Conservation (phyloP, 2,888 invertebrate genomes). For the Biston stratarius region DNA sequence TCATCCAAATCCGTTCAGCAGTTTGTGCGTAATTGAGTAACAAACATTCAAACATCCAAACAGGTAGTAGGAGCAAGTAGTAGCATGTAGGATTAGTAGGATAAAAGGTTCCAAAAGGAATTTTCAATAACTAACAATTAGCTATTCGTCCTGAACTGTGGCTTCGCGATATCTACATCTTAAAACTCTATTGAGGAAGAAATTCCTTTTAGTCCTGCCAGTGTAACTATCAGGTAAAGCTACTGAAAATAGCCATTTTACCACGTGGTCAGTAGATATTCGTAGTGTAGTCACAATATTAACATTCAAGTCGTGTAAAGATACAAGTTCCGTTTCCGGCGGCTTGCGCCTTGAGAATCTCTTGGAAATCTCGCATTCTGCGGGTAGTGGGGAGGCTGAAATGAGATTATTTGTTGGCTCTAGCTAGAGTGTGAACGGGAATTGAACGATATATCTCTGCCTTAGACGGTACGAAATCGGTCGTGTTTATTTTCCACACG, state of each 20-base stretch:
- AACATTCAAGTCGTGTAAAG: constrained; percentile 47
- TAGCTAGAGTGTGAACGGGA: constrained; percentile 8
- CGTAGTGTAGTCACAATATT: constrained; percentile 37
- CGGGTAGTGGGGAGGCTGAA: constrained; percentile 31
- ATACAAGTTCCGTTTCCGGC: constrained; percentile 43
- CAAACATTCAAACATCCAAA: too few species aligned
- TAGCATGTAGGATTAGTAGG: too few species aligned
- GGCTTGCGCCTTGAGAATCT: constrained; percentile 29
- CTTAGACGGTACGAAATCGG: background rate
- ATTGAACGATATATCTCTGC: constrained; percentile 27
- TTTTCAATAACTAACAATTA: too few species aligned
- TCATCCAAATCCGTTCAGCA: too few species aligned
- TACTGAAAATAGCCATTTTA: background rate
- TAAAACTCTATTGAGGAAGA: too few species aligned
- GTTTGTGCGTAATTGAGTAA: too few species aligned
- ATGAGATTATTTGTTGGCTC: constrained; percentile 35
- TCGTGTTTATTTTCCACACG: background rate
- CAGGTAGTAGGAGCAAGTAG: too few species aligned
- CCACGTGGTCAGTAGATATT: constrained; percentile 5
- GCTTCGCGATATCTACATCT: too few species aligned
- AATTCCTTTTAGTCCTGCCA: too few species aligned
- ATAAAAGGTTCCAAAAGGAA: too few species aligned
- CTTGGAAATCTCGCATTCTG: constrained; percentile 21
- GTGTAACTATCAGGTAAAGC: too few species aligned
- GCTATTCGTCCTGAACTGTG: too few species aligned